Evolutionary conservation across 2,113 vertebrate species (phyloP), one percentile per base, ranked within the genome.

Genomic region (Chaenocephalus aceratus): DNA sequence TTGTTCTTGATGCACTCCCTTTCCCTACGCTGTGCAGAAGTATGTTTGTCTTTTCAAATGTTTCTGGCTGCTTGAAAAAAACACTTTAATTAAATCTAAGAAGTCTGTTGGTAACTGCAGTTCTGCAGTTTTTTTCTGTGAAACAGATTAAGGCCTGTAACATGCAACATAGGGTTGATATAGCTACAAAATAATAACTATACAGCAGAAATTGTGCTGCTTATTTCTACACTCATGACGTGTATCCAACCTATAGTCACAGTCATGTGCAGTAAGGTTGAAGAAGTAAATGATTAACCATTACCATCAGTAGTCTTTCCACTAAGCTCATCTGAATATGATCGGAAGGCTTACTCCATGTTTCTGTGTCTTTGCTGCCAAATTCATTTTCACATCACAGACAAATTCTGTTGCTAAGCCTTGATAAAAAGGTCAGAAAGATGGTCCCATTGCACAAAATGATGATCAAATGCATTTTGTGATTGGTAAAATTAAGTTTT

Each of bases 301-400:
- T 26, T 48, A 44, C 34, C 36, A 26, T 26, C 1, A 66, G 41
- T 34, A 14, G 3, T 71, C 26, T 30, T 41, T 54, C 51, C 6
- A 14, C 60, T 49, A 26, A 74, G 53, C 6, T 23, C 41, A 59
- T 83, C n/a, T 56, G 68, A 73, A 60, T 41, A 72, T 44, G 30
- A 76, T 30, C 59, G 36, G 10, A 62, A 36, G 34, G n/a, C 15
- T 77, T 60, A 45, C 34, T 77, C 54, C 1, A 1, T 2, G 21
- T 72, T 75, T 64, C 34, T 82, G 23, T 36, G 49, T 70, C 44
- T 73, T 57, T 56, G 48, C 69, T 86, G 75, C 68, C 75, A 86
- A 78, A 83, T 82, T 8, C 6, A 82, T 79, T 56, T 79, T 73
- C 15, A 11, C 36, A 72, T 62, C 15, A 46, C 11, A 14, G 62